These are phyloP conservation scores for Pelecanoides urinatrix DNA, from an alignment of 2,113 vertebrate species.

Conservation along the genomic window DNA sequence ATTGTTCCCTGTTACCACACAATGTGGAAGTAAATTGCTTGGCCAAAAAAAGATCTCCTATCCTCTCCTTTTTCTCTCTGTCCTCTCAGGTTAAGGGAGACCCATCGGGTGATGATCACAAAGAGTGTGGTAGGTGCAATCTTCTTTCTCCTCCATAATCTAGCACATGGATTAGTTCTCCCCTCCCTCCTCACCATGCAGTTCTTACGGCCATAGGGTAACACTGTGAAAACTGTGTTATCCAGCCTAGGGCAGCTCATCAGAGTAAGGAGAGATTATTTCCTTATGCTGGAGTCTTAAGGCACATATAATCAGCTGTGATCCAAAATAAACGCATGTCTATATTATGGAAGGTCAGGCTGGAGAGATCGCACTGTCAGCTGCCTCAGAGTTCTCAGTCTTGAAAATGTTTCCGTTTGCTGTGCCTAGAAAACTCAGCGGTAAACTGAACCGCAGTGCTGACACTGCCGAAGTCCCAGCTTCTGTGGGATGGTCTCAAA, in stretches of 20 bases:
- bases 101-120: not conserved
- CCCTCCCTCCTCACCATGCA: not conserved
- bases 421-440: not conserved
- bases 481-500: not conserved
- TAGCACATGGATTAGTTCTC: not conserved
- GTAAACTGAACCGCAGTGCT: not conserved
- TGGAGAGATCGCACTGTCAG: not conserved
- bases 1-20: conserved; percentile 36
- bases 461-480: not conserved
- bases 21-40: conserved; percentile 10
- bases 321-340: not conserved
- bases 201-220: not conserved
- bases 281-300: not conserved
- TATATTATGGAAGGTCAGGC: not conserved
- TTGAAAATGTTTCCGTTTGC: not conserved
- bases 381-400: not conserved
- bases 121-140: not conserved
- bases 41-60: not conserved
- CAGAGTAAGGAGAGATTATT: not conserved
- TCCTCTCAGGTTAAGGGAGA: not conserved
- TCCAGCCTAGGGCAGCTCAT: not conserved
- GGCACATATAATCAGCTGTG: not conserved
- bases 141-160: not conserved
- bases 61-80: not conserved
- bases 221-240: not conserved